Base-by-base conservation (phyloP, 1,140 invertebrate genomes). In the Euura saliciscinereae region DNA sequence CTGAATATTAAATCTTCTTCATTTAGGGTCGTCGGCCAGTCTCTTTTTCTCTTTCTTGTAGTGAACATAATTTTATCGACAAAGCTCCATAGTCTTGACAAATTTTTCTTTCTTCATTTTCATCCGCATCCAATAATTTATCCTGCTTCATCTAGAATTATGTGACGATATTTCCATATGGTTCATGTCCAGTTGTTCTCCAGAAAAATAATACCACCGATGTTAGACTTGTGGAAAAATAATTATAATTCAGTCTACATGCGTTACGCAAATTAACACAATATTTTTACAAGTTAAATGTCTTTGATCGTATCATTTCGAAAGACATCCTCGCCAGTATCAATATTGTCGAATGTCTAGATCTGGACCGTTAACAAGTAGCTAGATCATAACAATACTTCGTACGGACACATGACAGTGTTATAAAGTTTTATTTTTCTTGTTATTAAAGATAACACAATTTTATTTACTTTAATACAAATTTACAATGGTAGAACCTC, bases 401-500 rank as follows among this genome's bases (percentile, higher is more conserved):
- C 6, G 51, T 11, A 6, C 8, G 51, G 51, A 59, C 13, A 11
- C 51, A n/a, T 28, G 13, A 59, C 51, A 59, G 13, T n/a, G 3
- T 59, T 59, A 28, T 28, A n/a, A 59, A 59, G 28, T 28, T 1
- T 28, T 28, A 6, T 3, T 59, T 11, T 59, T 59, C 8, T n/a
- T 59, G 10, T 59, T 59, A 59, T 59, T 28, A 28, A 28, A 28
- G 6, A 59, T 59, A 59, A 59, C 6, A 79, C 71, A 72, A 68
- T 72, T 73, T 28, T 74, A 73, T 76, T 80, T 78, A 69, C 79
- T 78, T 70, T 28, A 28, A 28, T 28, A 78, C 78, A 78, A 28
- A 78, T 79, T 80, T 77, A 82, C 66, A 80, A 78, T 82, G 75
- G 77, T 82, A 83, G 75, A 82, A 86, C 84, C 84, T 85, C 79